Conservation (phyloP, 2,113 vertebrate genomes). For the Emberiza fucata region DNA sequence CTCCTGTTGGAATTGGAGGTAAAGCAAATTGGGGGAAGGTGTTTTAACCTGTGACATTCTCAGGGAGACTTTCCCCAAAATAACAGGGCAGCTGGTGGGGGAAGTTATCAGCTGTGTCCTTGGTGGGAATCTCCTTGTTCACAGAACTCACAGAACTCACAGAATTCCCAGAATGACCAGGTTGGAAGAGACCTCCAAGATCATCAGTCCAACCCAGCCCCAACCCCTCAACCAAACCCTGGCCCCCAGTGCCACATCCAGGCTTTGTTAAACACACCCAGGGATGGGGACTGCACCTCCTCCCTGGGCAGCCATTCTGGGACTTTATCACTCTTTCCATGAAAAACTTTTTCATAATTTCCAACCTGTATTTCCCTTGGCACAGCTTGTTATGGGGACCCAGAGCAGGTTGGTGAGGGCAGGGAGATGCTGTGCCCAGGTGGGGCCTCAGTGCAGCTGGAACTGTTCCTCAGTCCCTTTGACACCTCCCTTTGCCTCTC, state of each 20-base stretch:
- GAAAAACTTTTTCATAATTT: rapidly evolving
- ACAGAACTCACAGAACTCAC: too few relatives aligned
- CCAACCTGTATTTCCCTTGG: neutral
- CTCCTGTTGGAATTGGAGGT: neutral
- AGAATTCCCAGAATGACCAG: neutral
- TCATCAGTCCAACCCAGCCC: neutral
- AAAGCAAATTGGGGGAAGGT: neutral
- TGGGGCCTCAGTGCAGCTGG: neutral
- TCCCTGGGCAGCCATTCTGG: neutral
- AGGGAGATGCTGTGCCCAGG: neutral
- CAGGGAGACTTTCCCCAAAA: neutral
- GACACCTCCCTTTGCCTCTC: neutral
- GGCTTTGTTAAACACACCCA: neutral
- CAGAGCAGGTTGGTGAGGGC: neutral
- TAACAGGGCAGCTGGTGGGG: rapidly evolving
- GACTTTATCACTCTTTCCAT: neutral
- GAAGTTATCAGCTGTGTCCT: neutral
- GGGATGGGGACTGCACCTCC: neutral
- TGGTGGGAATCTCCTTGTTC: neutral
- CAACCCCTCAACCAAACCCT: neutral
- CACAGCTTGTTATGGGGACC: neutral
- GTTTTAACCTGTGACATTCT: neutral
- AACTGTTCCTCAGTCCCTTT: neutral
- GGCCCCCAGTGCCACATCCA: neutral
- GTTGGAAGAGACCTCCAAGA: neutral